Conservation (phyloP, 2,113 vertebrate genomes). For the Odontophorus gujanensis region DNA sequence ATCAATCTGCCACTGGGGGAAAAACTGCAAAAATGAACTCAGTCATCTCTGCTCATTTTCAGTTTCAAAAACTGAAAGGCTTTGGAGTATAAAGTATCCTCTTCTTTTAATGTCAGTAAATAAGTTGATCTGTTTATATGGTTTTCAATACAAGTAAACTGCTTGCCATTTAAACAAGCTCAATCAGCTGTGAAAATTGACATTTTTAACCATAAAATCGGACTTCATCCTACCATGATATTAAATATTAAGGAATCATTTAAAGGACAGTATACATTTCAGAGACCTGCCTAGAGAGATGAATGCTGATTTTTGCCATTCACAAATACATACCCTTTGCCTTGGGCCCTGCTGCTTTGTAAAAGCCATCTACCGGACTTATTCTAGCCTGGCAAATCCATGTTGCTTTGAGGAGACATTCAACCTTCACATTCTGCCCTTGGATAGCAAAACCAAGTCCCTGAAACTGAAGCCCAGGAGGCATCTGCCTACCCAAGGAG, state of each 20-base stretch:
- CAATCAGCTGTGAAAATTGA: constrained; percentile 75
- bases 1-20: constrained; percentile 55
- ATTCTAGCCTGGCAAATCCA: constrained; percentile 36
- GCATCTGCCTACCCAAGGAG: not conserved
- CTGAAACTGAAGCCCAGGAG: not conserved
- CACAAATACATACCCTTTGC: not conserved
- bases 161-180: constrained; percentile 74
- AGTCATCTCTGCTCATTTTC: constrained; percentile 60
- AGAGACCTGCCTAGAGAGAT: constrained; percentile 64
- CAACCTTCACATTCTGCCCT: not conserved
- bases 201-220: constrained; percentile 77
- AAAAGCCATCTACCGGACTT: constrained; percentile 33
- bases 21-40: constrained; percentile 48
- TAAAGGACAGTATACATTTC: constrained; percentile 68
- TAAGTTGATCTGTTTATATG: constrained; percentile 74
- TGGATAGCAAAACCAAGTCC: not conserved
- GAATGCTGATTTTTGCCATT: constrained; percentile 54
- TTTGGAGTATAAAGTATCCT: constrained; percentile 48
- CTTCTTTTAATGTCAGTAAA: constrained; percentile 70
- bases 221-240: constrained; percentile 73
- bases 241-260: constrained; percentile 74
- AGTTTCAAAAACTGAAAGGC: constrained; percentile 35
- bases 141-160: constrained; percentile 68
- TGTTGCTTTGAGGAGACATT: not conserved
- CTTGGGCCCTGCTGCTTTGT: constrained; percentile 7